phyloP scores from a whole-genome alignment of 2,888 invertebrate genomes.

The Acrobasis repandana region DNA sequence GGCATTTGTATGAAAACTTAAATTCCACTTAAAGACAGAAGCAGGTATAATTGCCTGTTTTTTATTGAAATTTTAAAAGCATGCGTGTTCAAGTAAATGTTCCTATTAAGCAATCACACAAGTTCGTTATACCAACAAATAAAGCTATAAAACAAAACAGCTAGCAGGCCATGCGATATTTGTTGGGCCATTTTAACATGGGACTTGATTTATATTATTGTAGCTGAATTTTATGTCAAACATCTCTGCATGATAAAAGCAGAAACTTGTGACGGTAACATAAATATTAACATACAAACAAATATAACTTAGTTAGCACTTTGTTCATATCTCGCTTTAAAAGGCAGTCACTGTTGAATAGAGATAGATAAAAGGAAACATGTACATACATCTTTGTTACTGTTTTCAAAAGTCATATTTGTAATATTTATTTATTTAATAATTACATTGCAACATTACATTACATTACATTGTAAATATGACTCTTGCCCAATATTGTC shows the following conservation, averaged over 20 bases:
- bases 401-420: too few species aligned
- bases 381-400: too few species aligned
- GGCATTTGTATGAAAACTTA: too few species aligned
- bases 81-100: slow-evolving; percentile 24
- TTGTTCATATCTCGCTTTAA: too few species aligned
- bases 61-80: slow-evolving; percentile 6
- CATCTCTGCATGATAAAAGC: background rate
- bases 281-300: background rate
- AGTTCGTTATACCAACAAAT: slow-evolving; percentile 39
- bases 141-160: slow-evolving; percentile 57
- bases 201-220: slow-evolving; percentile 39
- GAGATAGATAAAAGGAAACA: too few species aligned
- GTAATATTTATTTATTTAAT: too few species aligned
- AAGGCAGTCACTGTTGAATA: too few species aligned
- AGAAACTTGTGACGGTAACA: background rate
- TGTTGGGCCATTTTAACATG: slow-evolving; percentile 73
- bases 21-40: too few species aligned
- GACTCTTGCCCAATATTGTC: too few species aligned
- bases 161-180: slow-evolving; percentile 64
- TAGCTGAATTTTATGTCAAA: slow-evolving; percentile 17
- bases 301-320: too few species aligned
- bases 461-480: too few species aligned
- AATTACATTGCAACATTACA: too few species aligned
- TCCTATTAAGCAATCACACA: slow-evolving; percentile 46
- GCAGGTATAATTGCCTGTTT: background rate